Percentiles rank a stretch among this genome's conserved stretches.
Evolutionary conservation across 1,140 invertebrate genomes (phyloP).

Genomic region (Bombus confusus): DNA sequence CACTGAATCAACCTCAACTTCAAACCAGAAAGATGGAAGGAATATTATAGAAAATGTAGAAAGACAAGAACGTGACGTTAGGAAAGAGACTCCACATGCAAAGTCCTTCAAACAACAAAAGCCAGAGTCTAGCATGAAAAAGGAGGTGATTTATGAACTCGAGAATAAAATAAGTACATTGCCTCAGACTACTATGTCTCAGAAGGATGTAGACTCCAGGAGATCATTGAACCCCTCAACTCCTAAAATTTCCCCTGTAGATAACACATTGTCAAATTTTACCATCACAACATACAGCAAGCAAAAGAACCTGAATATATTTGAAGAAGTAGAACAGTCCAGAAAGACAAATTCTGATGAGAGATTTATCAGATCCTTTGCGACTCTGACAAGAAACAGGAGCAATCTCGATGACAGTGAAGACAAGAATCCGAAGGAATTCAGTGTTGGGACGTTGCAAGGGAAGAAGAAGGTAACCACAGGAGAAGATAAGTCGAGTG

Average conservation of each 20-base stretch:
- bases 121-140: constrained; percentile 54
- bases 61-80: constrained; percentile 14
- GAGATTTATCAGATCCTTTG: constrained; percentile 62
- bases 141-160: constrained; percentile 72
- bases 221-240: constrained; percentile 20
- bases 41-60: neutral
- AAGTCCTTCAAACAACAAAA: neutral
- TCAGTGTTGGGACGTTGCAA: neutral
- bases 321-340: constrained; percentile 61
- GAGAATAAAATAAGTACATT: constrained; percentile 69
- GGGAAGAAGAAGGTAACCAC: neutral
- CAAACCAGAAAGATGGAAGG: neutral
- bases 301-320: constrained; percentile 77
- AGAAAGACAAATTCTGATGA: constrained; percentile 36
- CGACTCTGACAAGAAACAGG: constrained; percentile 59
- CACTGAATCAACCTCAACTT: neutral
- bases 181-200: constrained; percentile 35
- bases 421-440: constrained; percentile 20
- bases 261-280: constrained; percentile 80
- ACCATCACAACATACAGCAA: constrained; percentile 79
- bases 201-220: constrained; percentile 47
- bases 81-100: neutral
- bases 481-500: neutral
- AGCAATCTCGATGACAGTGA: constrained; percentile 33
- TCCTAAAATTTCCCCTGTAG: constrained; percentile 73